A percentile compares a stretch with the other conserved stretches of the same genome.
phyloP scores from a whole-genome alignment of 2,797 vertebrate species.

The Xenentodon cancila region DNA sequence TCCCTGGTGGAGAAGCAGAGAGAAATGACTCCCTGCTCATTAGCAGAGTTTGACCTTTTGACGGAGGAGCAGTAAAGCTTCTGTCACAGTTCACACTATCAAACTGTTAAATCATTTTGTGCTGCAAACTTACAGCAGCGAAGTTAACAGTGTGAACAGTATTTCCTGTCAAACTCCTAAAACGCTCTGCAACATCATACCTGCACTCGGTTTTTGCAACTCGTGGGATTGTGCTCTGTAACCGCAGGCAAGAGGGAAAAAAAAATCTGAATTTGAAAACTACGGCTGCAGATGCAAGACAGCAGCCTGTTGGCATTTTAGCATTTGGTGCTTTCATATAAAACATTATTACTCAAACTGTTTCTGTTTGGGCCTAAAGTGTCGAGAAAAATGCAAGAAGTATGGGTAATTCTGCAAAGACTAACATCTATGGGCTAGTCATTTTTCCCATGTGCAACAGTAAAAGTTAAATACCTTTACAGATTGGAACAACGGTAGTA shows the following conservation, averaged over 20 bases:
- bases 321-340: not conserved
- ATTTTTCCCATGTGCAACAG: not conserved
- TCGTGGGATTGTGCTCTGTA: slow-evolving; percentile 44
- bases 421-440: not conserved
- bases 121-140: slow-evolving; percentile 19
- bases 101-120: slow-evolving; percentile 51
- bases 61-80: no score
- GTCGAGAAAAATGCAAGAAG: not conserved
- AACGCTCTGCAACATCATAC: slow-evolving; percentile 38
- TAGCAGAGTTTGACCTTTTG: no score
- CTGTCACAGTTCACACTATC: slow-evolving; percentile 1
- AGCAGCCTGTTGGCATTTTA: slow-evolving; percentile 1
- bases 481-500: slow-evolving; percentile 72
- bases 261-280: slow-evolving; percentile 34
- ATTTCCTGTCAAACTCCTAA: slow-evolving; percentile 66
- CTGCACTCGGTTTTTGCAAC: slow-evolving; percentile 36
- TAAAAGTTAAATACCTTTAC: slow-evolving; percentile 80
- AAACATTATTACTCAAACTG: not conserved
- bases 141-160: slow-evolving; percentile 8
- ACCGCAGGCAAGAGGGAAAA: slow-evolving; percentile 50
- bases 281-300: slow-evolving; percentile 40
- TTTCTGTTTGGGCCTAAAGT: not conserved
- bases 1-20: no score
- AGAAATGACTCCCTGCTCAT: no score
- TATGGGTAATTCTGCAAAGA: not conserved